These are phyloP conservation scores for Pseudomugil tenellus DNA, from an alignment of 2,797 vertebrate species.

Conservation along the genomic window DNA sequence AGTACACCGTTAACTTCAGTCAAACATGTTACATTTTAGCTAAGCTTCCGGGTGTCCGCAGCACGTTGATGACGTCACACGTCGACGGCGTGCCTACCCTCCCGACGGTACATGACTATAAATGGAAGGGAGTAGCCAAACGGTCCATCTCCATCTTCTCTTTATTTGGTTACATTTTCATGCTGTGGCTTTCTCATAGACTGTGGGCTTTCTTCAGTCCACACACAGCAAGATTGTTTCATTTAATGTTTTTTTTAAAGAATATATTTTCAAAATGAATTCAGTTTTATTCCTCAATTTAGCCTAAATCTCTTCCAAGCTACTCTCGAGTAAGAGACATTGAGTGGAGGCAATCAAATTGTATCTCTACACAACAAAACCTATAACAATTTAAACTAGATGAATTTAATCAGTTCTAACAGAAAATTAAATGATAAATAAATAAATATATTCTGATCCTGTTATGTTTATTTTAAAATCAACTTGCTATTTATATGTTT, in stretches of 20 bases:
- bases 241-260: not conserved
- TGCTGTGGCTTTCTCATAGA: conserved; percentile 10
- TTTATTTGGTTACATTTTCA: conserved; percentile 71
- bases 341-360: not conserved
- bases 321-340: not conserved
- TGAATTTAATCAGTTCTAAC: not conserved
- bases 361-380: not conserved
- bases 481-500: not conserved
- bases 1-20: conserved; percentile 20
- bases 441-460: not conserved
- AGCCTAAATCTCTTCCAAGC: not conserved
- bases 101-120: conserved; percentile 64
- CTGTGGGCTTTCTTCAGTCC: conserved; percentile 8
- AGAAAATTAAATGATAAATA: not conserved
- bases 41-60: conserved; percentile 68
- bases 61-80: conserved; percentile 70
- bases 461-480: not conserved
- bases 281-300: not conserved
- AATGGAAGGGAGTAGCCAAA: conserved; percentile 62
- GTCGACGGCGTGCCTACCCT: conserved; percentile 39
- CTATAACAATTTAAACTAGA: not conserved
- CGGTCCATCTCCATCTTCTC: conserved; percentile 19
- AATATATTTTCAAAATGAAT: not conserved
- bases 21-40: conserved; percentile 45
- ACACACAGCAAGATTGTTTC: not conserved